These are phyloP conservation scores for Pterois miles DNA, from an alignment of 2,797 vertebrate genomes.

Conservation along the genomic window DNA sequence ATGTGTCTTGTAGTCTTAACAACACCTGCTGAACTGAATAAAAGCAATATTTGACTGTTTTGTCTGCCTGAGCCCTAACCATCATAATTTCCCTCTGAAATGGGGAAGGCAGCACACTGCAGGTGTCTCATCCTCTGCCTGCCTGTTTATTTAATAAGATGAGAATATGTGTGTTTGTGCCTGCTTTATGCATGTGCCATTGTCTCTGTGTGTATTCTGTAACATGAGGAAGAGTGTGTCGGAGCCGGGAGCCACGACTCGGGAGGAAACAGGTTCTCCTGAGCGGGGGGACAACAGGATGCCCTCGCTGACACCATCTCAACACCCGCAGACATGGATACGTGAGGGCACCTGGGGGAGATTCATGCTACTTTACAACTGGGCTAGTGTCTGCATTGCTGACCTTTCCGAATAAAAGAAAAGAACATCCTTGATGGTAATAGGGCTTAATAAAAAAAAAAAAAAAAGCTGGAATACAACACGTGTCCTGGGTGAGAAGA, in stretches of 20 bases:
- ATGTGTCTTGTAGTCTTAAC: constrained; percentile 9
- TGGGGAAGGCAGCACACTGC: constrained; percentile 4
- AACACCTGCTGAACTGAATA: constrained; percentile 41
- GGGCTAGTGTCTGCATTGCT: constrained; percentile 29
- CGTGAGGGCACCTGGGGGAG: constrained; percentile 46
- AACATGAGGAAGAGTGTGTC: constrained; percentile 65
- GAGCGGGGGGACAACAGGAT: constrained; percentile 72
- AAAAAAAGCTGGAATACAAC: constrained; percentile 17
- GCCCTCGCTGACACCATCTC: constrained; percentile 48
- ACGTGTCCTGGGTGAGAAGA: not conserved
- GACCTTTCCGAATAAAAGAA: constrained; percentile 52
- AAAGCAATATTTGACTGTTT: constrained; percentile 20
- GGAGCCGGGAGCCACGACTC: constrained; percentile 37
- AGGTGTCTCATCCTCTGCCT: constrained; percentile 53
- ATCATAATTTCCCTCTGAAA: constrained; percentile 16
- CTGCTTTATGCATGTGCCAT: constrained; percentile 47
- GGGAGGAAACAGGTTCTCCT: constrained; percentile 76
- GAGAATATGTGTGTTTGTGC: constrained; percentile 26
- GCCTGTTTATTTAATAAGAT: constrained; percentile 39
- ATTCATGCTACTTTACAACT: constrained; percentile 38
- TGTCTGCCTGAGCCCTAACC: not conserved
- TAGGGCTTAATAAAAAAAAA: constrained; percentile 1
- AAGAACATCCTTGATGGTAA: constrained; percentile 36
- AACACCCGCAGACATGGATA: constrained; percentile 59
- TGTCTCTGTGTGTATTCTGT: constrained; percentile 77